These are phyloP conservation scores for Sphinx pinastri DNA, from an alignment of 2,888 invertebrate genomes.

Conservation along the genomic window DNA sequence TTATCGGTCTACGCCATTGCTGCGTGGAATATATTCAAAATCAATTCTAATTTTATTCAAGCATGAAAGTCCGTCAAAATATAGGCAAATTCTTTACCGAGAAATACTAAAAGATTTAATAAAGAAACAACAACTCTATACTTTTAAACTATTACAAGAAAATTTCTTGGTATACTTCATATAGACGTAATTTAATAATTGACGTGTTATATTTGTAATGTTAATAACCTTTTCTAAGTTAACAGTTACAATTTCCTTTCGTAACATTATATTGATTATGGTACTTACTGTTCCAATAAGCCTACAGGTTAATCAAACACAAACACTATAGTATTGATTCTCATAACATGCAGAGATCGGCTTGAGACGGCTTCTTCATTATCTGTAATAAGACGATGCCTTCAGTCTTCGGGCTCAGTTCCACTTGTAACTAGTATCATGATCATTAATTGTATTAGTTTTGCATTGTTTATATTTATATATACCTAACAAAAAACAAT, in stretches of 20 bases:
- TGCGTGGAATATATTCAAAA: not conserved
- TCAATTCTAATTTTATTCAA: not conserved
- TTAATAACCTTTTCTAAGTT: too few relatives aligned
- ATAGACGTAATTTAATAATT: not conserved
- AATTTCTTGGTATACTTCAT: too few relatives aligned
- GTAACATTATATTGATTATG: not conserved
- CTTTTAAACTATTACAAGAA: too few relatives aligned
- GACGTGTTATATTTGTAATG: too few relatives aligned
- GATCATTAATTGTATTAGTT: not conserved
- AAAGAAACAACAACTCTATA: too few relatives aligned
- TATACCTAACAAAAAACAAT: not conserved
- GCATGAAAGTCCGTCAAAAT: too few relatives aligned
- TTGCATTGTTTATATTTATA: not conserved
- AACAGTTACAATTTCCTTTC: not conserved
- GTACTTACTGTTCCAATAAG: slow-evolving; percentile 5
- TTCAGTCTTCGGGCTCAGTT: slow-evolving; percentile 2
- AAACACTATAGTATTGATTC: slow-evolving; percentile 30
- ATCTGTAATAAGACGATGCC: slow-evolving; percentile 52
- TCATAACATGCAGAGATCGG: slow-evolving; percentile 23
- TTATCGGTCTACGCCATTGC: not conserved
- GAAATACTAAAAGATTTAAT: too few relatives aligned
- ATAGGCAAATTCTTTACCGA: too few relatives aligned
- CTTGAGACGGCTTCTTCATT: slow-evolving; percentile 50
- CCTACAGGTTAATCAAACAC: slow-evolving; percentile 33
- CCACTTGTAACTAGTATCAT: slow-evolving; percentile 12